Conservation (phyloP, 1,140 invertebrate species). For the Magallana angulata region DNA sequence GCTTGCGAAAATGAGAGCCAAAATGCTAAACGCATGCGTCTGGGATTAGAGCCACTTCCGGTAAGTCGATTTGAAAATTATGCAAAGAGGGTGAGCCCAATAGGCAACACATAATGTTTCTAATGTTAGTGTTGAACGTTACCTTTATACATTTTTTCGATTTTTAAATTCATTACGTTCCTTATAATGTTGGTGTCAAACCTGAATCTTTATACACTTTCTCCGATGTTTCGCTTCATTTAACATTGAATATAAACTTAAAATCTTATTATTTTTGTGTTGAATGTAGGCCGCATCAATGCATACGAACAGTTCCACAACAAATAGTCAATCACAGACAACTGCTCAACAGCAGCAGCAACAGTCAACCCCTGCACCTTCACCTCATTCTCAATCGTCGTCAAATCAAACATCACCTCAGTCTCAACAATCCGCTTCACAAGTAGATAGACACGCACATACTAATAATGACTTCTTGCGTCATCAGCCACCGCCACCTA, state of each 20-base stretch:
- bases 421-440: constrained; percentile 59
- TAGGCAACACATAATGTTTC: no score
- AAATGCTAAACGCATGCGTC: constrained; percentile 96
- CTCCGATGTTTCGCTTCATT: not conserved
- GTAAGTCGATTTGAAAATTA: constrained; percentile 81
- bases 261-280: not conserved
- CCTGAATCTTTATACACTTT: not conserved
- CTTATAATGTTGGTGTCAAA: no score
- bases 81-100: no score
- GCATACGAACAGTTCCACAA: constrained; percentile 42
- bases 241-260: not conserved
- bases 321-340: constrained; percentile 40
- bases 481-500: constrained; percentile 70
- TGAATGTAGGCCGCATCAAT: constrained; percentile 70
- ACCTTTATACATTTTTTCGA: no score
- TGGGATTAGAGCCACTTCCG: constrained; percentile 94
- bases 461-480: constrained; percentile 72
- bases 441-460: constrained; percentile 70
- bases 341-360: constrained; percentile 59
- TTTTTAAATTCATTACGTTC: no score
- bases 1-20: constrained; percentile 98
- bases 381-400: constrained; percentile 52
- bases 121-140: no score
- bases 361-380: constrained; percentile 59
- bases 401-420: constrained; percentile 67